phyloP scores from a whole-genome alignment of 2,888 invertebrate genomes.

The Pammene fasciana region DNA sequence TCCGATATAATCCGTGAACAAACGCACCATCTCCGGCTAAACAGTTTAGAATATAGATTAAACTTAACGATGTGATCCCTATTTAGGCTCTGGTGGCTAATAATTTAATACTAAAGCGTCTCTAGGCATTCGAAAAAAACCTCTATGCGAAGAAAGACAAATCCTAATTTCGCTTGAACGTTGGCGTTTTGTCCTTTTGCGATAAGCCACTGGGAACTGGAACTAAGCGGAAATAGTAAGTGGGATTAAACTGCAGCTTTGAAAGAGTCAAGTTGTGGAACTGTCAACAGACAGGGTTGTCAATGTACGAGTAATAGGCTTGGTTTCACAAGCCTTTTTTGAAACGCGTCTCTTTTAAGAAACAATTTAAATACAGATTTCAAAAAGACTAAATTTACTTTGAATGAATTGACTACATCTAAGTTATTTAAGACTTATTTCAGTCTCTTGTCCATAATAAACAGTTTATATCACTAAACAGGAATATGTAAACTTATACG shows the following conservation, averaged over 20 bases:
- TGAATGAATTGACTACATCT: no score
- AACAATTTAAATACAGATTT: no score
- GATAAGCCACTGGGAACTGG: constrained; percentile 37
- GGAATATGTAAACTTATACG: no score
- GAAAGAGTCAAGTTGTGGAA: constrained; percentile 28
- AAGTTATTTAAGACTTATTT: no score
- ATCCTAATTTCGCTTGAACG: constrained; percentile 19
- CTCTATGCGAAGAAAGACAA: not conserved
- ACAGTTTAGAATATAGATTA: constrained; percentile 74
- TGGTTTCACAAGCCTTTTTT: constrained; percentile 1
- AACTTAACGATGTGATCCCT: constrained; percentile 73
- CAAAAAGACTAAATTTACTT: no score
- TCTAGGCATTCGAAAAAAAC: constrained; percentile 9
- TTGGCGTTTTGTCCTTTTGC: constrained; percentile 6
- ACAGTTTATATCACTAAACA: no score
- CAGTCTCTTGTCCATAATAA: no score
- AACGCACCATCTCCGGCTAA: constrained; percentile 60
- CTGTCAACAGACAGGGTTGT: constrained; percentile 24
- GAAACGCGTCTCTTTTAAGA: not conserved
- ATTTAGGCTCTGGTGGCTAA: constrained; percentile 63
- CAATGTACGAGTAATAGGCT: constrained; percentile 21
- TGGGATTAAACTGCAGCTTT: constrained; percentile 38
- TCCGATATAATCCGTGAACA: constrained; percentile 67
- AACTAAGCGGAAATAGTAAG: constrained; percentile 34
- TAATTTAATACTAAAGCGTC: constrained; percentile 52